These are phyloP conservation scores for Athalia cordata DNA, from an alignment of 2,888 invertebrate species.

Conservation along the genomic window DNA sequence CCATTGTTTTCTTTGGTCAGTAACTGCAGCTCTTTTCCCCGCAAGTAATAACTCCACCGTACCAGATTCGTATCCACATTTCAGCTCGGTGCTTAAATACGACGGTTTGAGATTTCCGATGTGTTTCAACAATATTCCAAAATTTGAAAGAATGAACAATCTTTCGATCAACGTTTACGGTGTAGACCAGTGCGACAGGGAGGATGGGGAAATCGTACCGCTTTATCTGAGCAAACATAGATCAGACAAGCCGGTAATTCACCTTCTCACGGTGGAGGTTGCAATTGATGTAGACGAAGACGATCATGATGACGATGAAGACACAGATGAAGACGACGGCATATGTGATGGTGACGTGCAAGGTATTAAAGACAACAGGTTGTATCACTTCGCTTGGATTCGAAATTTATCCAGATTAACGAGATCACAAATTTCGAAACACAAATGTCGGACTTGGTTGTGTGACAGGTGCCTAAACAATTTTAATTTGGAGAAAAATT, in stretches of 20 bases:
- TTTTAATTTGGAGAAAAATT: too few species aligned
- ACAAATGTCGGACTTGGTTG: neutral
- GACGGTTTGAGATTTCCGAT: neutral
- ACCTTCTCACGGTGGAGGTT: neutral
- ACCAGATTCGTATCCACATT: constrained; percentile 51
- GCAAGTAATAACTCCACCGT: constrained; percentile 31
- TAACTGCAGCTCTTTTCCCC: constrained; percentile 52
- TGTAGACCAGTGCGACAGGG: neutral
- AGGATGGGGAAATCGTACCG: neutral
- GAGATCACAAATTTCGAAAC: too few species aligned
- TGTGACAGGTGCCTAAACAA: neutral
- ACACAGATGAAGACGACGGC: too few species aligned
- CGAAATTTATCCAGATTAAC: neutral
- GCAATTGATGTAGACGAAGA: neutral
- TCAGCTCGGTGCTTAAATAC: constrained; percentile 38
- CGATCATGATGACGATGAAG: too few species aligned
- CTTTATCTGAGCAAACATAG: neutral
- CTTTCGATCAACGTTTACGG: constrained; percentile 6
- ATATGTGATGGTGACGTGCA: neutral
- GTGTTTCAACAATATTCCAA: neutral
- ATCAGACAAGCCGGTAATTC: constrained; percentile 1
- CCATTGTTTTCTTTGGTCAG: constrained; percentile 53
- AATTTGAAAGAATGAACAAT: neutral
- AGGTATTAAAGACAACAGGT: neutral
- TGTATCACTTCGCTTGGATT: neutral